These are phyloP conservation scores for Chrysochloris asiatica DNA, from an alignment of 2,113 vertebrate genomes.

Conservation along the genomic window DNA sequence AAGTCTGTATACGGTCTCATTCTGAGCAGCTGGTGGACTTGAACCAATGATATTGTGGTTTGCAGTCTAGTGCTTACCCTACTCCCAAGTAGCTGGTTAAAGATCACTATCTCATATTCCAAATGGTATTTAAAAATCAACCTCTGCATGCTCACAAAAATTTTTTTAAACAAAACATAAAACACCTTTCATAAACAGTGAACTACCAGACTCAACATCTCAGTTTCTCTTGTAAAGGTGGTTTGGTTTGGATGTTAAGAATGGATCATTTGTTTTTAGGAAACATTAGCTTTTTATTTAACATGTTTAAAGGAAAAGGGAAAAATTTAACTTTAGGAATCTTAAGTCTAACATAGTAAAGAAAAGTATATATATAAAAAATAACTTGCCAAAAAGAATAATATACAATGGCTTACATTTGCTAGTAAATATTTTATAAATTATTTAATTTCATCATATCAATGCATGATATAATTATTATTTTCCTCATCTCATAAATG, in stretches of 20 bases:
- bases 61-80: no score
- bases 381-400: background rate
- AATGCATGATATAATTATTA: background rate
- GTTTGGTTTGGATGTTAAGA: slow-evolving; percentile 39
- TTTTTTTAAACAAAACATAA: slow-evolving; percentile 60
- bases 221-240: slow-evolving; percentile 49
- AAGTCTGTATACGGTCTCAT: no score
- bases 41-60: no score
- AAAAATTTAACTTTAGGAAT: slow-evolving; percentile 9
- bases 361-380: slow-evolving; percentile 25
- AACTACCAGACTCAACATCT: slow-evolving; percentile 50
- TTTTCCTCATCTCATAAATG: background rate
- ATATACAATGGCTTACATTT: slow-evolving; percentile 2
- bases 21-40: no score
- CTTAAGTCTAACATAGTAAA: slow-evolving; percentile 16
- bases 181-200: slow-evolving; percentile 61
- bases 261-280: slow-evolving; percentile 34
- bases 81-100: no score
- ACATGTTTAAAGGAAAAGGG: slow-evolving; percentile 12
- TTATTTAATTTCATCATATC: slow-evolving; percentile 32
- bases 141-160: slow-evolving; percentile 78
- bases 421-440: slow-evolving; percentile 1
- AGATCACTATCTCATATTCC: slow-evolving; percentile 85
- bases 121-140: slow-evolving; percentile 83
- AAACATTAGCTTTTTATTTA: slow-evolving; percentile 8